Percentiles rank a stretch among this genome's conserved stretches.
Evolutionary conservation across 1,140 invertebrate genomes (phyloP).

Genomic region (Megalopta genalis): DNA sequence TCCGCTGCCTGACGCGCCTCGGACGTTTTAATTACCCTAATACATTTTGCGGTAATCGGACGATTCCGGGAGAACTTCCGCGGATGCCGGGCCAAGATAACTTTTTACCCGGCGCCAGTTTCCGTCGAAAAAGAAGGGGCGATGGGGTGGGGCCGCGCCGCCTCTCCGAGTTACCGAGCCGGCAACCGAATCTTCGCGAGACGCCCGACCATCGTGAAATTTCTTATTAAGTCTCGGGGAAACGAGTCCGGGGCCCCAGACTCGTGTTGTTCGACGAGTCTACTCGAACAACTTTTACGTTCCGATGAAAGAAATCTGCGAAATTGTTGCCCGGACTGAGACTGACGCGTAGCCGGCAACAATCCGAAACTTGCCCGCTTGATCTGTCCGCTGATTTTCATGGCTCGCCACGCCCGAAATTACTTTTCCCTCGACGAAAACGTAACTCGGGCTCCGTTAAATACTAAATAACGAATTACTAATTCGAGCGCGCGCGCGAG

Average conservation of each 20-base stretch:
- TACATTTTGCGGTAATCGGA: slow-evolving; percentile 36
- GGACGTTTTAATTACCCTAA: slow-evolving; percentile 42
- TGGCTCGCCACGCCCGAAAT: no score
- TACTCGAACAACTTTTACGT: background rate
- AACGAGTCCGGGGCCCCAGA: background rate
- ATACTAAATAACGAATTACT: no score
- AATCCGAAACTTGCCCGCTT: no score
- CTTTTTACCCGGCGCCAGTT: slow-evolving; percentile 4
- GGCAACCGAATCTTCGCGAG: background rate
- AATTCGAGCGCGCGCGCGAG: no score
- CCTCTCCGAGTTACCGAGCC: background rate
- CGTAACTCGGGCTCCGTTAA: no score
- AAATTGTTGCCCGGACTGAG: no score
- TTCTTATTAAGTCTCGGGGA: background rate
- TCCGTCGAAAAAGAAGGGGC: slow-evolving; percentile 1
- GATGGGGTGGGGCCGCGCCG: no score
- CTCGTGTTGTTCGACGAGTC: background rate
- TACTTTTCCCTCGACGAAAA: no score
- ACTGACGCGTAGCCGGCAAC: no score
- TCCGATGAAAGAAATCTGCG: background rate
- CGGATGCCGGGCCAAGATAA: background rate
- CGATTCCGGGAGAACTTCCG: slow-evolving; percentile 15
- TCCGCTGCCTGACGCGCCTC: background rate
- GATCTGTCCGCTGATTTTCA: no score
- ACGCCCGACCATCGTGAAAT: background rate